Conservation (phyloP, 2,888 invertebrate genomes). For the Marasmarcha lunaedactyla region DNA sequence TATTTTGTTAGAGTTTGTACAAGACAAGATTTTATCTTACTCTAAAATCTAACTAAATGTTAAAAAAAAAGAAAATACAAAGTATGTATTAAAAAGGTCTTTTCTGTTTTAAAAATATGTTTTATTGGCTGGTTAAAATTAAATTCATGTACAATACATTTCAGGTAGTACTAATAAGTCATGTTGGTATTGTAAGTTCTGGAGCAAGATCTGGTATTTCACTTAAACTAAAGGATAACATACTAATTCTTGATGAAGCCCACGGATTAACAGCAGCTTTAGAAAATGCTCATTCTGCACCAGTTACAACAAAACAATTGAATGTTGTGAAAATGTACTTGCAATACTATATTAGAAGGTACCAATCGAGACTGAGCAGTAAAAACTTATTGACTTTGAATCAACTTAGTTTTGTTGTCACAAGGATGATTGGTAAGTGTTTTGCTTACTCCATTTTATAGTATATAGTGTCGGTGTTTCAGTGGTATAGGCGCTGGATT, state of each 20-base stretch:
- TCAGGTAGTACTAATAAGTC: slow-evolving; percentile 54
- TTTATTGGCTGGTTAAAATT: too few relatives aligned
- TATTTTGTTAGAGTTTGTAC: too few relatives aligned
- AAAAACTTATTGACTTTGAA: slow-evolving; percentile 84
- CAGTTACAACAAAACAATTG: slow-evolving; percentile 77
- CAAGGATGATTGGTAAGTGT: slow-evolving; percentile 68
- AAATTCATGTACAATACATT: too few relatives aligned
- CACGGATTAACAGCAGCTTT: slow-evolving; percentile 95
- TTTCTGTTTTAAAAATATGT: too few relatives aligned
- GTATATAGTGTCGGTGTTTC: too few relatives aligned
- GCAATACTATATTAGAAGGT: slow-evolving; percentile 79
- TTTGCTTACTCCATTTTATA: too few relatives aligned
- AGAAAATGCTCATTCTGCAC: slow-evolving; percentile 85
- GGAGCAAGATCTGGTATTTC: slow-evolving; percentile 51
- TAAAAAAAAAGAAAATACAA: too few relatives aligned
- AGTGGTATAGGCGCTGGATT: too few relatives aligned
- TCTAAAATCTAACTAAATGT: too few relatives aligned
- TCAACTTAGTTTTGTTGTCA: slow-evolving; percentile 84
- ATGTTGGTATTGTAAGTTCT: slow-evolving; percentile 52
- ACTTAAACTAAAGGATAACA: slow-evolving; percentile 73
- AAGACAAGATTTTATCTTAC: too few relatives aligned
- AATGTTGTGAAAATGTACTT: slow-evolving; percentile 74
- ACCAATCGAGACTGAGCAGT: slow-evolving; percentile 79
- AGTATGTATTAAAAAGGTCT: too few relatives aligned
- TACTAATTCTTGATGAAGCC: slow-evolving; percentile 95